Evolutionary conservation across 2,888 invertebrate genomes (phyloP), one percentile per base, ranked within the genome.

Genomic region (Eupsilia transversa): DNA sequence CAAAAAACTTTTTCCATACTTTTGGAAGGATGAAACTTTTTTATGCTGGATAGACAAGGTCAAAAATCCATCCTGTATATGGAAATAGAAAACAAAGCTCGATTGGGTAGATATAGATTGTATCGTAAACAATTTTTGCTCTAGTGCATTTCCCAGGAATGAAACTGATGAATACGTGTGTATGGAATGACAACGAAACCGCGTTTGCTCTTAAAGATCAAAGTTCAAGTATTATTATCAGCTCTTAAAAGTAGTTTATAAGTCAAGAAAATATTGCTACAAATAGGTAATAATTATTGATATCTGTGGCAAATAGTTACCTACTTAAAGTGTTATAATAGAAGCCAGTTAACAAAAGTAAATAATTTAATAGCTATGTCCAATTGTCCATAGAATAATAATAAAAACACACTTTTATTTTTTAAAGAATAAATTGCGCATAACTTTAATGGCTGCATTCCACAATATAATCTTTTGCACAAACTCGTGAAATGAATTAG

Each of bases 401-500:
- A 30, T 30, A 52, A 52, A 30, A 17, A 9, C n/a, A 7, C 20
- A 30, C 30, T 30, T 30, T 30, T 30, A 30, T 41, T n/a, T 38
- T 38, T 61, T 27, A 17, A 17, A 20, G 14, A 27, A 59, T 49
- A 35, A 59, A 82, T 46, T 72, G 73, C 43, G 65, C 79, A 61
- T 61, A 33, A 74, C 27, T 54, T 54, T 27, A 20, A 23, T 57
- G 33, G 10, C 20, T 52, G 46, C 59, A 79, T 70, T 61, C 65
- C 49, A 27, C 30, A 65, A 49, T 30, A 33, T 35, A 59, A 64
- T 80, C 27, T 38, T 6, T 23, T 27, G n/a, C 33, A 17, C 17
- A 38, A 35, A 52, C 2, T 46, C 80, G 71, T 84, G 61, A 72
- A 84, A 82, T 82, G 12, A 66, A 82, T 82, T 80, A 43, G 76